Percentiles rank a stretch among this genome's conserved stretches.
These are phyloP conservation scores for Fistularia commersonii DNA, from an alignment of 2,797 vertebrate genomes.

Conservation along the genomic window DNA sequence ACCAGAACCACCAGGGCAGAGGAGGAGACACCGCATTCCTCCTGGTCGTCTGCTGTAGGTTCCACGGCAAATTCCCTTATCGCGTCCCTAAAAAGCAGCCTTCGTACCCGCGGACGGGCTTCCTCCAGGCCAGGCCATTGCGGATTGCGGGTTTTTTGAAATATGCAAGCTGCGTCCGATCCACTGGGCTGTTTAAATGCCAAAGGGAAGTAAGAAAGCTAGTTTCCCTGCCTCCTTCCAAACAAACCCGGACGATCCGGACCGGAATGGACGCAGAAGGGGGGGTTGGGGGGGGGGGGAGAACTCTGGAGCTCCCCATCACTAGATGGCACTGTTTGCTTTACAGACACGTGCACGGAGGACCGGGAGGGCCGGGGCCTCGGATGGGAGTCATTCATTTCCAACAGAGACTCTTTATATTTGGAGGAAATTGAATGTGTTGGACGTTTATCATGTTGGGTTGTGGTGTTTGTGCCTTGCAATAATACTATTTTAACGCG, in stretches of 20 bases:
- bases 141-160: constrained; percentile 45
- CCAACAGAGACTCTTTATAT: constrained; percentile 53
- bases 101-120: too few relatives aligned
- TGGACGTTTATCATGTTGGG: too few relatives aligned
- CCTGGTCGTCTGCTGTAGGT: too few relatives aligned
- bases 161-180: constrained; percentile 57
- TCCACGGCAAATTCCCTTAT: too few relatives aligned
- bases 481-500: constrained; percentile 58
- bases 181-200: constrained; percentile 57
- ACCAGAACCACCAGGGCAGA: too few relatives aligned
- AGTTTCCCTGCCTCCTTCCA: constrained; percentile 49
- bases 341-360: constrained; percentile 59
- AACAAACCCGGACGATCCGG: too few relatives aligned
- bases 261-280: neutral
- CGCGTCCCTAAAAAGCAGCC: too few relatives aligned
- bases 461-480: constrained; percentile 26
- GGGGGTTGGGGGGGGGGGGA: neutral
- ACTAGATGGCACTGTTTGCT: constrained; percentile 85
- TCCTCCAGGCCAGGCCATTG: constrained; percentile 36
- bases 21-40: too few relatives aligned
- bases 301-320: constrained; percentile 44
- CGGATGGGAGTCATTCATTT: constrained; percentile 25
- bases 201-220: constrained; percentile 45
- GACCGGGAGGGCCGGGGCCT: neutral
- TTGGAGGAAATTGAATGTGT: constrained; percentile 58